Conservation (phyloP, 2,797 vertebrate species). For the Fistularia tabacaria region DNA sequence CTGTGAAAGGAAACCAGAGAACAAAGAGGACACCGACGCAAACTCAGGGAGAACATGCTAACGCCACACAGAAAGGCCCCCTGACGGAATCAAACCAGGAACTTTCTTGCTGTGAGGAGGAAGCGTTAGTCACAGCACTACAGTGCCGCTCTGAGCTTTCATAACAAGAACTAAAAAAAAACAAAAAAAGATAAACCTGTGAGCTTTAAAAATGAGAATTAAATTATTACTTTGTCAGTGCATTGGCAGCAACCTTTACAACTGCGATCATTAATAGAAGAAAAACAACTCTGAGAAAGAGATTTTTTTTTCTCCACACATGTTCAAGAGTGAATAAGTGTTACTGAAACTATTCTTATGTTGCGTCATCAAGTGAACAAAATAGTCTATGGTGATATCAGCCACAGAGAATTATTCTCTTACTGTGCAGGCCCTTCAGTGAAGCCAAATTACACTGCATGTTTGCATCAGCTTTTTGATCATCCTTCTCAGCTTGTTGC, state of each 20-base stretch:
- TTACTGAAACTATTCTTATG: slow-evolving; percentile 46
- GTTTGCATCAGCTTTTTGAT: slow-evolving; percentile 63
- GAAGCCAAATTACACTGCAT: slow-evolving; percentile 27
- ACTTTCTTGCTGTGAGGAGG: no score
- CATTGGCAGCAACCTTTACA: not conserved
- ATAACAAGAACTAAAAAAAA: no score
- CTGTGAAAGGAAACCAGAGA: no score
- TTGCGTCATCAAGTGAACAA: slow-evolving; percentile 55
- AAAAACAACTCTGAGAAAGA: not conserved
- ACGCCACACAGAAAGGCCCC: no score
- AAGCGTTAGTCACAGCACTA: no score
- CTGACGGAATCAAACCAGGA: no score
- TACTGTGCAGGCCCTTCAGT: slow-evolving; percentile 43
- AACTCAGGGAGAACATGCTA: no score
- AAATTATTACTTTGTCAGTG: not conserved
- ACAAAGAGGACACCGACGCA: no score
- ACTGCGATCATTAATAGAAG: no score
- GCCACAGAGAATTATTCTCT: slow-evolving; percentile 32
- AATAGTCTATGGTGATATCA: slow-evolving; percentile 31
- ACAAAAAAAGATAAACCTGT: no score
- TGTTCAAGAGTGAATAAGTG: slow-evolving; percentile 17
- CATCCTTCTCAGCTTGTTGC: slow-evolving; percentile 33
- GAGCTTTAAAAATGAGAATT: no score
- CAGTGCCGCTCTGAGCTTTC: no score
- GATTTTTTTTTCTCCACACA: slow-evolving; percentile 9